These are phyloP conservation scores for Apodemia zela DNA, from an alignment of 2,888 invertebrate genomes.

Conservation along the genomic window DNA sequence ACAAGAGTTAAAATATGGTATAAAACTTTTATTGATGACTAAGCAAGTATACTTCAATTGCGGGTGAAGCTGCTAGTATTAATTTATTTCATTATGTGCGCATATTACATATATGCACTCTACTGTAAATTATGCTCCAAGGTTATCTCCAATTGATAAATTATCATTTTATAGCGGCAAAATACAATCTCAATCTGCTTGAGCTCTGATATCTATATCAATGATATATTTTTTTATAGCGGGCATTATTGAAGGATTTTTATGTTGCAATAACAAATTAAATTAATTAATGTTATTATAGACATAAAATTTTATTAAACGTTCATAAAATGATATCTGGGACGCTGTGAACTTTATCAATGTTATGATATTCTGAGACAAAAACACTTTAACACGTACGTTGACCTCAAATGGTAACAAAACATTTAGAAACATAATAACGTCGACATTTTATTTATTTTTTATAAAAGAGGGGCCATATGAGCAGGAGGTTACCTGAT, in stretches of 20 bases:
- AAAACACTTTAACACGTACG: not conserved
- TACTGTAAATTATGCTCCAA: not conserved
- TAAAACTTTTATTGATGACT: too few relatives aligned
- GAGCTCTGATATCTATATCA: conserved; percentile 6
- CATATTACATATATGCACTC: too few relatives aligned
- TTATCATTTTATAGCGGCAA: not conserved
- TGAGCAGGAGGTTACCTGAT: too few relatives aligned
- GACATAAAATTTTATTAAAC: conserved; percentile 6
- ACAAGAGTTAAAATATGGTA: too few relatives aligned
- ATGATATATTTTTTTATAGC: conserved; percentile 1
- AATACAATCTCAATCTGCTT: not conserved
- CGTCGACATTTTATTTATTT: too few relatives aligned
- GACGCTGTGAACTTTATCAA: not conserved
- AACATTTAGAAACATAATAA: not conserved
- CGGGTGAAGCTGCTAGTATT: too few relatives aligned
- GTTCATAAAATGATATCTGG: not conserved
- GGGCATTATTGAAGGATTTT: not conserved
- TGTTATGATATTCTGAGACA: not conserved
- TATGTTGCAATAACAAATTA: conserved; percentile 3
- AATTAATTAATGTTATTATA: not conserved
- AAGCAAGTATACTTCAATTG: too few relatives aligned
- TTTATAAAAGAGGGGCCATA: too few relatives aligned
- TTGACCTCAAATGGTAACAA: not conserved
- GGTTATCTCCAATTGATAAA: conserved; percentile 1
- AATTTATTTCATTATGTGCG: too few relatives aligned